phyloP scores from a whole-genome alignment of 2,797 vertebrate genomes.

The Macropus fuliginosus region DNA sequence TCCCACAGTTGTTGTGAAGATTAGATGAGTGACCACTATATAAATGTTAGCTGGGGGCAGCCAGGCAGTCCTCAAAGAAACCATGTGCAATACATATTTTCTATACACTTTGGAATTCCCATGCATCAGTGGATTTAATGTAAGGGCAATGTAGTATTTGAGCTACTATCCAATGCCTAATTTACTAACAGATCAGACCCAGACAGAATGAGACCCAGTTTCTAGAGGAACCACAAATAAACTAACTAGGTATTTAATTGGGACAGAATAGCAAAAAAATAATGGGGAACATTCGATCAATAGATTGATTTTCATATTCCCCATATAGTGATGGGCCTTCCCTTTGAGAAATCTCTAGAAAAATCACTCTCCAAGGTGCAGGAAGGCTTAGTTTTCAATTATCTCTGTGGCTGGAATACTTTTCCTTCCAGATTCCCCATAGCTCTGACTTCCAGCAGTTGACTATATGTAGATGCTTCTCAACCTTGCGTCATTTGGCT shows the following conservation, averaged over 20 bases:
- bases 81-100: not conserved
- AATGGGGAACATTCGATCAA: not conserved
- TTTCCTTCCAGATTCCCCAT: not conserved
- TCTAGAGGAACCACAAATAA: not conserved
- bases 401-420: not conserved
- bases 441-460: not conserved
- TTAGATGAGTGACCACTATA: not conserved
- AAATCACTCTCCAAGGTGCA: not conserved
- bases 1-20: not conserved
- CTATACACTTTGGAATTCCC: not conserved
- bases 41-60: not conserved
- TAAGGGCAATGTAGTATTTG: not conserved
- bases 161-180: not conserved
- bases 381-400: not conserved
- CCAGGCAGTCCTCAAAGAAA: not conserved
- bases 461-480: not conserved
- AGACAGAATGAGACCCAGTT: too few species aligned
- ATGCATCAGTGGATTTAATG: not conserved
- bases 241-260: not conserved
- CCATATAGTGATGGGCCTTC: not conserved
- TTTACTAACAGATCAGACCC: not conserved
- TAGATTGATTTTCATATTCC: not conserved
- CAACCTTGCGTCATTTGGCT: not conserved
- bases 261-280: not conserved
- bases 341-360: not conserved